Evolutionary conservation across 2,888 invertebrate genomes (phyloP), one percentile per base, ranked within the genome.

Genomic region (Drosophila merina): DNA sequence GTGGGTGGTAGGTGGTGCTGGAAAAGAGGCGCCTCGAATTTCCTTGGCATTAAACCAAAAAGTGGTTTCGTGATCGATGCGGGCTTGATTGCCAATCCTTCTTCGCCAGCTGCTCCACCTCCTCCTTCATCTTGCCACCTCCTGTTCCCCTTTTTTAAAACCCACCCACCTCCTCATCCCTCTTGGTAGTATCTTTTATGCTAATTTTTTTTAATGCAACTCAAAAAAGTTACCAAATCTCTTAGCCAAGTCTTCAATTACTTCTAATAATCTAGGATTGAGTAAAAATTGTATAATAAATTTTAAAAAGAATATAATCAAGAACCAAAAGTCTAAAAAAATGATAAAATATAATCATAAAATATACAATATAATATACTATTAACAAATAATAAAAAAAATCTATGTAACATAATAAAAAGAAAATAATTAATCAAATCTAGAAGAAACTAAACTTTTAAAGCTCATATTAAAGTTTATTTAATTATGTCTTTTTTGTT

Each of bases 11-110:
- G 31, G 10, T 59, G 48, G 60, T 26, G 14, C 12, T 25, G 56
- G 38, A 20, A 55, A 36, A 40, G 59, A 36, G 57, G 62, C 70
- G 60, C 60, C 74, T 75, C 77, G 68, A 79, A 79, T 79, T 83
- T 78, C 72, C 67, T 25, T 79, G 75, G 64, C 83, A 77, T 58
- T 72, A 73, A 36, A 68, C 62, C 70, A 68, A 69, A 47, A 48
- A 64, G 76, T 55, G 66, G 58, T 55, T 82, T 73, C 70, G 86
- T 86, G 82, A 83, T 83, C 82, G 85, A 83, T 83, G 81, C 76
- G 78, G 67, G 73, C 77, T 50, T 52, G 33, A 40, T 54, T 72
- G 55, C 55, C 44, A 10, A 4, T 20, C 38, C 14, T 4, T 12
- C 25, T 8, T 12, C 36, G 6, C 36, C 36, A 10, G 4, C 10